Percentiles rank a stretch among this genome's conserved stretches.
These are phyloP conservation scores for Bostrychus sinensis DNA, from an alignment of 2,113 vertebrate genomes.

Conservation along the genomic window DNA sequence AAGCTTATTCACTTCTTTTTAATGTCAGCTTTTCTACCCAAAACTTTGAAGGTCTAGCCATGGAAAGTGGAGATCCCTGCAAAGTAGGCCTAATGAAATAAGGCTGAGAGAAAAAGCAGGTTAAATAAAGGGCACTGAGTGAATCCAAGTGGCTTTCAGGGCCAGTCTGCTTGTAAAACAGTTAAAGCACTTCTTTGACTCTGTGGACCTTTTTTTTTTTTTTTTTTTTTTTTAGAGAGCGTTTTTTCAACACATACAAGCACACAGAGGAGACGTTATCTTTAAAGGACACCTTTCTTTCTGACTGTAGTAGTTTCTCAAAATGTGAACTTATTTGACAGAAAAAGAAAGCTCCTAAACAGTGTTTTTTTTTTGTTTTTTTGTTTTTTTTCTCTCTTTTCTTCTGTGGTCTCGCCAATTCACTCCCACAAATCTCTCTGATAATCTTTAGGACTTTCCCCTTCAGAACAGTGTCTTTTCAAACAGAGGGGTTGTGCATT, in stretches of 20 bases:
- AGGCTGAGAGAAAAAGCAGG: slow-evolving; percentile 13
- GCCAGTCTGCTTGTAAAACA: slow-evolving; percentile 22
- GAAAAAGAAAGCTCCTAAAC: slow-evolving; percentile 56
- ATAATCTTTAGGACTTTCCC: slow-evolving; percentile 68
- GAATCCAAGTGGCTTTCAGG: slow-evolving; percentile 21
- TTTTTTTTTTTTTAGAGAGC: too few species aligned
- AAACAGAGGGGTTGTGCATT: slow-evolving; percentile 14
- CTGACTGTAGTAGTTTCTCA: too few species aligned
- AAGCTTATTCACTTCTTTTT: slow-evolving; percentile 34
- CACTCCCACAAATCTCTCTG: slow-evolving; percentile 61
- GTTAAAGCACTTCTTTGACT: slow-evolving; percentile 29
- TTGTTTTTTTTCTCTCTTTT: too few species aligned
- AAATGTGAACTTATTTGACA: too few species aligned
- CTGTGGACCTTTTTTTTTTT: slow-evolving; percentile 47
- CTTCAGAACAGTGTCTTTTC: slow-evolving; percentile 35
- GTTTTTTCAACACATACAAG: slow-evolving; percentile 26
- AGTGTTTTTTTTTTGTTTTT: slow-evolving; percentile 64
- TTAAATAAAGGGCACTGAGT: slow-evolving; percentile 1
- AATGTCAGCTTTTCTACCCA: slow-evolving; percentile 44
- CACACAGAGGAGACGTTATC: slow-evolving; percentile 44
- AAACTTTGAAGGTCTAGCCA: slow-evolving; percentile 49
- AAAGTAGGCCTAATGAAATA: slow-evolving; percentile 22
- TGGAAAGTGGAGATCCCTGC: slow-evolving; percentile 54
- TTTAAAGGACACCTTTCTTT: slow-evolving; percentile 57
- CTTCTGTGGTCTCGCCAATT: slow-evolving; percentile 34